Evolutionary conservation across 2,888 invertebrate genomes (phyloP), one percentile per base, ranked within the genome.

Genomic region (Drosophila nr. fundita): DNA sequence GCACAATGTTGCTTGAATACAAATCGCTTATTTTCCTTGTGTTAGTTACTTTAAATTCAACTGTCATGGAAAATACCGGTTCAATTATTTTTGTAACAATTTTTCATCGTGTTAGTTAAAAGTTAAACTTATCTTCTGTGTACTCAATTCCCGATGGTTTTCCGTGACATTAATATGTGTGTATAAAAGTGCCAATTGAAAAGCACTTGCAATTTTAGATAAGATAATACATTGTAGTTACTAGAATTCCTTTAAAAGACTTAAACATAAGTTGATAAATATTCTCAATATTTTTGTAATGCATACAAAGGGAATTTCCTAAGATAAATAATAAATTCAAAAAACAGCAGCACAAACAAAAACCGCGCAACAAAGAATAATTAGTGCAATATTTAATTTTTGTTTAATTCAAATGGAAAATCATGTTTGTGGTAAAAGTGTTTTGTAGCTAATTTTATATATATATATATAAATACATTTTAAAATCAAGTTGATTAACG

Each of bases 271-370:
- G 49, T 69, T 55, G 52, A 55, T 38, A 80, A 48, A 70, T 57
- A 67, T 76, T 80, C 81, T 80, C 77, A 77, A 76, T 76, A 78
- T 71, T 78, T 77, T 78, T 78, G 58, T 80, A 80, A 71, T 18
- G 80, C 34, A 67, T 65, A 61, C 11, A 54, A 59, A 21, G 45
- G 45, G 53, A 57, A 59, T 64, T 53, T 48, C 49, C 45, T 61
- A 49, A 27, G 24, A 48, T 32, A 24, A 42, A 40, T 4, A 21
- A 5, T 2, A 15, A 29, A 2, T 40, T 34, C 45, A 27, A 32
- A 54, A 13, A 55, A 65, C 32, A 27, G 34, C 45, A 68, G 42
- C 76, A 64, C 54, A 76, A 36, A 68, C 42, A 54, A 52, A 54
- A 50, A 36, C 40, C 53, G 40, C 64, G 52, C 64, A 76, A 67